phyloP scores from a whole-genome alignment of 1,140 invertebrate species.

The Orchestia grillus region DNA sequence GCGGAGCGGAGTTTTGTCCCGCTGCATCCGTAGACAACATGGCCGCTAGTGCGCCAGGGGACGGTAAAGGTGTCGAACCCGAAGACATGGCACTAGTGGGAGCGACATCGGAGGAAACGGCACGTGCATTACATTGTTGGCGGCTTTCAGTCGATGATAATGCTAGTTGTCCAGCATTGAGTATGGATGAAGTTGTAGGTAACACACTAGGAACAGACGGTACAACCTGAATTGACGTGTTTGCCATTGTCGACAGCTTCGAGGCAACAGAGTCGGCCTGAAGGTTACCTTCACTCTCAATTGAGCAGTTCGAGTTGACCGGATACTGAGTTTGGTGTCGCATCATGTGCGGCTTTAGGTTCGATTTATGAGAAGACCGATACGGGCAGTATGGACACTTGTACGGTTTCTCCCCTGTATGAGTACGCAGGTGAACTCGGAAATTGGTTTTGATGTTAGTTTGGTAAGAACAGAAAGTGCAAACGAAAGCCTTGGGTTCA shows the following conservation, averaged over 20 bases:
- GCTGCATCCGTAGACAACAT: neutral
- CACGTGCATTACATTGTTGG: neutral
- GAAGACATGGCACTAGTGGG: neutral
- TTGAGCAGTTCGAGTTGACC: neutral
- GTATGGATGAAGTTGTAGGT: neutral
- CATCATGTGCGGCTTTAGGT: constrained; percentile 69
- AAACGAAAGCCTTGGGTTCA: constrained; percentile 19
- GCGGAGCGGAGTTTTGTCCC: neutral
- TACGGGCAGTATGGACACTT: constrained; percentile 53
- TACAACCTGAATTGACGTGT: neutral
- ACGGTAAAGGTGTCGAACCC: neutral
- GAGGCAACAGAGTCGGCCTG: neutral
- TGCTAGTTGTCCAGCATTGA: neutral
- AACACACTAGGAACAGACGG: neutral
- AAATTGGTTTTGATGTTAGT: constrained; percentile 49
- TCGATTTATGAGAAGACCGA: constrained; percentile 56
- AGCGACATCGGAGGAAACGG: neutral
- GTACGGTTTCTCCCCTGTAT: constrained; percentile 58
- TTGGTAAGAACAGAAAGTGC: constrained; percentile 41
- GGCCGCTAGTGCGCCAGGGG: neutral
- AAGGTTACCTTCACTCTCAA: neutral
- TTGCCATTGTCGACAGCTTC: neutral
- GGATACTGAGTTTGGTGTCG: neutral
- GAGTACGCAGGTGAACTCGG: constrained; percentile 64
- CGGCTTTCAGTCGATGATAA: neutral